Conservation (phyloP, 2,113 vertebrate species). For the Brachyhypopomus occidentalis region DNA sequence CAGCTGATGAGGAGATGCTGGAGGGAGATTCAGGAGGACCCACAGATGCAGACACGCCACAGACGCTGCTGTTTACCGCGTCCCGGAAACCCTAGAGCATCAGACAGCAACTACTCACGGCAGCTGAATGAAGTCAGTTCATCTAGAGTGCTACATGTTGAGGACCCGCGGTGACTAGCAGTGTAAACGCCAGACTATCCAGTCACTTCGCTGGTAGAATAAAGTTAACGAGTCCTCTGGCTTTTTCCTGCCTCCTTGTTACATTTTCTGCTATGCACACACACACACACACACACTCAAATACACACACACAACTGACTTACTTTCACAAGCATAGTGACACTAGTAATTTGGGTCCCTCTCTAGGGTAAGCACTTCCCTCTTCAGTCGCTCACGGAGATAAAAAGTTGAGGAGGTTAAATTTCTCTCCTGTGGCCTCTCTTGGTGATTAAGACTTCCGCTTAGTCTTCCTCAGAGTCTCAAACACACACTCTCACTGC, state of each 20-base stretch:
- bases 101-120: neutral
- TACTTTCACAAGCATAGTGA: constrained; percentile 30
- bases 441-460: constrained; percentile 38
- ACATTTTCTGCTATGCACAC: constrained; percentile 14
- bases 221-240: constrained; percentile 25
- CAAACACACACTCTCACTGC: constrained; percentile 39
- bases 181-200: constrained; percentile 6
- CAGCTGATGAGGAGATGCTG: constrained; percentile 6
- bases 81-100: neutral
- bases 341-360: constrained; percentile 26
- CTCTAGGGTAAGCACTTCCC: constrained; percentile 24
- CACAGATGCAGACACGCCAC: neutral
- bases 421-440: constrained; percentile 30
- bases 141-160: constrained; percentile 3
- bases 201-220: neutral
- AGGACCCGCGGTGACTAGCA: constrained; percentile 18
- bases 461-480: neutral
- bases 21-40: neutral
- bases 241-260: constrained; percentile 32
- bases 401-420: constrained; percentile 42
- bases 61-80: constrained; percentile 2
- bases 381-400: neutral
- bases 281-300: neutral
- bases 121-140: constrained; percentile 4
- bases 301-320: constrained; percentile 38